Evolutionary conservation across 2,113 vertebrate genomes (phyloP).

Genomic region (Catharus minimus): DNA sequence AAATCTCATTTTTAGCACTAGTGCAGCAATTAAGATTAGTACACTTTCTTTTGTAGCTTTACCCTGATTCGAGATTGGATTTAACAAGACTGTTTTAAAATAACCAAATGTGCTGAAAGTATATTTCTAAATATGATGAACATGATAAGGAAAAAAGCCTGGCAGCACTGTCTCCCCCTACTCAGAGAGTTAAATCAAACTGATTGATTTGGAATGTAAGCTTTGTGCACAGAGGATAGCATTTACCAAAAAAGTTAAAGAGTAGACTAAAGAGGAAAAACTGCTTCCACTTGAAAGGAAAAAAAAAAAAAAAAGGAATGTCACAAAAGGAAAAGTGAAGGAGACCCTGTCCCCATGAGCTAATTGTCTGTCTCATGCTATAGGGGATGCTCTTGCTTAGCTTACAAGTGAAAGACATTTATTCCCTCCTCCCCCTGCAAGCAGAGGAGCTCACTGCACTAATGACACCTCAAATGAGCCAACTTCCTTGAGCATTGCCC

Average conservation of each 20-base stretch:
- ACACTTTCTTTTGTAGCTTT: background rate
- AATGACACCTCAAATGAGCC: slow-evolving; percentile 18
- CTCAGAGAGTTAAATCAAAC: background rate
- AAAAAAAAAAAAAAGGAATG: rapidly evolving
- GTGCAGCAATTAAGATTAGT: background rate
- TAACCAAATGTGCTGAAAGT: background rate
- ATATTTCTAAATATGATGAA: background rate
- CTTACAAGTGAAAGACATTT: background rate
- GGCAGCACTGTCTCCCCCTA: background rate
- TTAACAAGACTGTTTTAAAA: background rate
- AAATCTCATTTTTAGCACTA: background rate
- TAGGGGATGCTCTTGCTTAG: slow-evolving; percentile 62
- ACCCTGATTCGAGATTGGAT: background rate
- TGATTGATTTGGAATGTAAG: background rate
- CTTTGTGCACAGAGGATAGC: background rate
- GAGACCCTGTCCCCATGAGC: background rate
- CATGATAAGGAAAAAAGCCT: background rate
- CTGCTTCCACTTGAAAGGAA: background rate
- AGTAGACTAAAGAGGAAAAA: background rate
- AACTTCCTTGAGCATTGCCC: slow-evolving; percentile 23
- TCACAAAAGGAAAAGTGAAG: background rate
- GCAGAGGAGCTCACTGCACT: background rate
- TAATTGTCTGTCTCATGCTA: slow-evolving; percentile 1
- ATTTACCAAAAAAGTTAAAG: background rate
- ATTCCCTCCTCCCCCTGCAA: background rate